Evolutionary conservation across 2,113 vertebrate species (phyloP), one percentile per base, ranked within the genome.

Genomic region (Parus major): DNA sequence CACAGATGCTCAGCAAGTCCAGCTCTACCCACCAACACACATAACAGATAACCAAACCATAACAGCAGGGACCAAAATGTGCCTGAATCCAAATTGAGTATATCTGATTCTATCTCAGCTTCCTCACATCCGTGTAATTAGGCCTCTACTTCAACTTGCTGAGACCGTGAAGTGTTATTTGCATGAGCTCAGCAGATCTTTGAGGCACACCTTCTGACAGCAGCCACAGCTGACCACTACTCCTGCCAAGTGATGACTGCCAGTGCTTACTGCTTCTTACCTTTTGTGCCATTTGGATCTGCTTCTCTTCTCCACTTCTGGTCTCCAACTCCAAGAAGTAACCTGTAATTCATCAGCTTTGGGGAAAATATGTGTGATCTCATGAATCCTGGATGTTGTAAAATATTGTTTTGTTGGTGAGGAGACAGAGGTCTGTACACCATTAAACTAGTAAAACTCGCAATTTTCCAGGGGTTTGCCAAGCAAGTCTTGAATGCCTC

Each of bases 331-430:
- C 90, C 59, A 78, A 92, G 53, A 82, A 33, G 60, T 73, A 96
- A 90, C 81, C 69, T 95, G 66, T 69, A 92, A 96, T 86, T 90
- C 88, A 92, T 92, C 91, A 85, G 47, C 59, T 94, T 84, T 88
- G 29, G 49, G 52, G 78, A 66, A 91, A 96, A 94, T 91, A 95
- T 63, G 69, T 88, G 93, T 97, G 93, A 96, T 85, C 87, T 97
- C 94, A 92, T 68, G 88, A 89, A 88, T 93, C 52, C 76, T 95
- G 94, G 55, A 96, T 93, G 92, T 46, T 94, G 88, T 93, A 93
- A 94, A 97, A 86, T 63, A 44, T 2, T 47, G 50, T 4, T 9
- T n/a, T 46, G 93, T 90, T 84, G 76, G 65, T 76, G 70, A 90
- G 65, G 82, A 97, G 82, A 96, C 77, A 95, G 81, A 94, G 65